Conservation (phyloP, 2,113 vertebrate species). For the Embiotoca jacksoni region DNA sequence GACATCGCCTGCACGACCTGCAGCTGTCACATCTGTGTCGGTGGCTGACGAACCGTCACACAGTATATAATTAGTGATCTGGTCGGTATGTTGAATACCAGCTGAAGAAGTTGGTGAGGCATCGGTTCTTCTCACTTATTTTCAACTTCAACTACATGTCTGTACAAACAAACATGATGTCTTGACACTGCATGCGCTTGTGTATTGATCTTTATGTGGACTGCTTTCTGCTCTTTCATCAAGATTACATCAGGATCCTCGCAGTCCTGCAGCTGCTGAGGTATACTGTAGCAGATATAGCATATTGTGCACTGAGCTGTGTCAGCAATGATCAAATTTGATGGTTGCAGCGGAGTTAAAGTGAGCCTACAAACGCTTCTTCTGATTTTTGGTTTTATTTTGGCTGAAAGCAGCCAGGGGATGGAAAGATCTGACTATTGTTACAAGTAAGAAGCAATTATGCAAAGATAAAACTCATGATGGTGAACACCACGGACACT, state of each 20-base stretch:
- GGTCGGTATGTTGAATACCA: no score
- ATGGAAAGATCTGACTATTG: no score
- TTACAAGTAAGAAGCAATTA: no score
- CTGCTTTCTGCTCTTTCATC: constrained; percentile 62
- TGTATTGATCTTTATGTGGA: constrained; percentile 55
- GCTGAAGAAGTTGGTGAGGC: no score
- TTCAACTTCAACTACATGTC: no score
- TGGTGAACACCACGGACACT: no score
- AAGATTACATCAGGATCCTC: constrained; percentile 60
- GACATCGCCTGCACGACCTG: not conserved
- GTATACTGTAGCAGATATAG: constrained; percentile 6
- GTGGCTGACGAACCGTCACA: not conserved
- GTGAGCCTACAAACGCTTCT: not conserved
- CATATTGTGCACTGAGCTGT: not conserved
- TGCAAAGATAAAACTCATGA: no score
- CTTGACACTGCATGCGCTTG: constrained; percentile 15
- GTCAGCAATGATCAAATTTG: constrained; percentile 13
- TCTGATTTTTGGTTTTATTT: no score
- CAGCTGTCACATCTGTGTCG: not conserved
- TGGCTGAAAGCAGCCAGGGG: no score
- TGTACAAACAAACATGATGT: not conserved
- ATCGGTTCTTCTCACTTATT: no score
- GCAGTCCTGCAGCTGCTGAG: constrained; percentile 13
- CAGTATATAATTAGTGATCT: no score
- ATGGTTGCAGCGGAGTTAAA: not conserved